Evolutionary conservation across 2,113 vertebrate genomes (phyloP).

Genomic region (Bubo bubo): DNA sequence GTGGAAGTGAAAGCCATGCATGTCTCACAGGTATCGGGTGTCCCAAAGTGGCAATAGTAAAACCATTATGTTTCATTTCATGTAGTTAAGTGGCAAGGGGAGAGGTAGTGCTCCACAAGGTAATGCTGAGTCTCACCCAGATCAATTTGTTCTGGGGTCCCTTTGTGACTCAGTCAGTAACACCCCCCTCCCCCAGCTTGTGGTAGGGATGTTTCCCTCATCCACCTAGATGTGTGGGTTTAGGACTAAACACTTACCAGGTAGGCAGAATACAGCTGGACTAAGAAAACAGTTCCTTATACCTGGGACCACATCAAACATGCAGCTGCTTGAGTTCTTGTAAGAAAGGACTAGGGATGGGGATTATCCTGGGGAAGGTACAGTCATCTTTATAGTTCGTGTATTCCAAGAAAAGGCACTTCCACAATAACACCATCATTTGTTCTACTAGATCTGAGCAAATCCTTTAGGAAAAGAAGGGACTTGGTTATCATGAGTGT

Average conservation of each 20-base stretch:
- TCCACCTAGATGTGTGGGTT: neutral
- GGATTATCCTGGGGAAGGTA: neutral
- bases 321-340: neutral
- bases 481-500: neutral
- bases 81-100: rapidly evolving
- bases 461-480: neutral
- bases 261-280: neutral
- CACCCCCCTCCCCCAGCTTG: rapidly evolving
- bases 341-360: neutral
- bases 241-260: no score
- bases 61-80: neutral
- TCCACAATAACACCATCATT: neutral
- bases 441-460: neutral
- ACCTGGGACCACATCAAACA: neutral
- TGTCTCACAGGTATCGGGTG: rapidly evolving
- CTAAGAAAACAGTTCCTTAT: neutral
- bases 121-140: rapidly evolving
- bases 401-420: neutral
- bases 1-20: neutral
- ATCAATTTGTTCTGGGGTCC: neutral
- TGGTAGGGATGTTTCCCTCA: neutral
- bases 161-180: neutral
- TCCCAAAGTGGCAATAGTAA: neutral
- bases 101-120: no score
- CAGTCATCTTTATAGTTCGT: neutral